These are phyloP conservation scores for Rhynchonycteris naso DNA, from an alignment of 2,797 vertebrate genomes.

Conservation along the genomic window DNA sequence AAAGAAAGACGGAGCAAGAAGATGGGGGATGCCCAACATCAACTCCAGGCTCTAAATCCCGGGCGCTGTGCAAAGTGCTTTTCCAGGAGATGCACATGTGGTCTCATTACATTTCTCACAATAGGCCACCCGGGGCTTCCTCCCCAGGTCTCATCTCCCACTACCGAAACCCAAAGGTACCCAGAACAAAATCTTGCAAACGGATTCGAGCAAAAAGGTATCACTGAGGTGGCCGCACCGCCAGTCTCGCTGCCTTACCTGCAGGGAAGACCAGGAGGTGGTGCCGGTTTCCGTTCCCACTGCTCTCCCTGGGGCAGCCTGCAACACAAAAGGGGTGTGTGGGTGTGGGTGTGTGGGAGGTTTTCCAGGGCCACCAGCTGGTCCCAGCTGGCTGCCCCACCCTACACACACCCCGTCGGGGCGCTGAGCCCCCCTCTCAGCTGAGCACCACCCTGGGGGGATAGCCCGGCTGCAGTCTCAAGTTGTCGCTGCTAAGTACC, in stretches of 20 bases:
- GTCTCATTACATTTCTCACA: slow-evolving; percentile 61
- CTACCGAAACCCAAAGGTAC: slow-evolving; percentile 11
- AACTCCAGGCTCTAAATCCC: slow-evolving; percentile 72
- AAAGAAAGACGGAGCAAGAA: slow-evolving; percentile 58
- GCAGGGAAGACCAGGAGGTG: slow-evolving; percentile 71
- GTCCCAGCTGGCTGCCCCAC: slow-evolving; percentile 75
- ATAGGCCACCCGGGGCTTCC: slow-evolving; percentile 66
- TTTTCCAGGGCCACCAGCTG: slow-evolving; percentile 77
- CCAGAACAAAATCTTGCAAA: not conserved
- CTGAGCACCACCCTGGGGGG: slow-evolving; percentile 59
- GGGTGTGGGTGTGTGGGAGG: slow-evolving; percentile 76
- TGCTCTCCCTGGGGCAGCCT: slow-evolving; percentile 76
- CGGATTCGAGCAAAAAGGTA: not conserved
- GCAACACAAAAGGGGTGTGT: slow-evolving; percentile 80
- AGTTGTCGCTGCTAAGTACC: slow-evolving; percentile 80
- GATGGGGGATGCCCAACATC: slow-evolving; percentile 70
- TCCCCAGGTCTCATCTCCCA: slow-evolving; percentile 34
- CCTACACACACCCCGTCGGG: slow-evolving; percentile 76
- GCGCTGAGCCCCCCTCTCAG: slow-evolving; percentile 54
- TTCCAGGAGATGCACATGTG: slow-evolving; percentile 74
- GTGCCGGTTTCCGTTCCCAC: slow-evolving; percentile 71
- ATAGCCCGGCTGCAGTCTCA: slow-evolving; percentile 74
- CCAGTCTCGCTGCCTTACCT: slow-evolving; percentile 83
- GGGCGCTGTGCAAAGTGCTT: slow-evolving; percentile 72
- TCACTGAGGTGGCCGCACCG: slow-evolving; percentile 27